Conservation (phyloP, 2,113 vertebrate species). For the Pogona vitticeps region DNA sequence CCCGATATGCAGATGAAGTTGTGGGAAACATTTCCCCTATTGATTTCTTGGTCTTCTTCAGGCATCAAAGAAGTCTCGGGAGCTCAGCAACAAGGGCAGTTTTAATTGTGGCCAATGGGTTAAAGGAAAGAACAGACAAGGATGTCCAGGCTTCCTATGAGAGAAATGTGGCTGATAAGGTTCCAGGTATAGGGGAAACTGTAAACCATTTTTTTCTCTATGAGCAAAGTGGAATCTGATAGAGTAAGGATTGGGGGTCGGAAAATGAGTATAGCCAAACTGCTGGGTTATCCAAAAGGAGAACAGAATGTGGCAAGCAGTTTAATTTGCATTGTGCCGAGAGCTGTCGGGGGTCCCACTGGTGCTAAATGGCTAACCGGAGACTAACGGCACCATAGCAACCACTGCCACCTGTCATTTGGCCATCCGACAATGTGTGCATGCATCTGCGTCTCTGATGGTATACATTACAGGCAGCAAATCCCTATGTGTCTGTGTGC, state of each 20-base stretch:
- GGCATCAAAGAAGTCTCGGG: not conserved
- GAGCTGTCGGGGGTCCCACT: constrained; percentile 1
- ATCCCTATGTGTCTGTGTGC: not conserved
- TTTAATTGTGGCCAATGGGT: not conserved
- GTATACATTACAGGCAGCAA: not conserved
- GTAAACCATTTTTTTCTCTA: not conserved
- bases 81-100: not conserved
- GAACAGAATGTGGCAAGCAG: not conserved
- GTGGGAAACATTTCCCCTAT: not conserved
- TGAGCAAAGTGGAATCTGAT: not conserved
- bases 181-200: not conserved
- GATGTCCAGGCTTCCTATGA: too few species aligned
- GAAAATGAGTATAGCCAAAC: not conserved
- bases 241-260: not conserved
- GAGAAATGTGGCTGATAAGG: not conserved
- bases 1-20: not conserved
- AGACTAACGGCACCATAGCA: not conserved
- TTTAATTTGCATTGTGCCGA: constrained; percentile 1
- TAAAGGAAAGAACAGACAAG: not conserved
- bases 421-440: not conserved
- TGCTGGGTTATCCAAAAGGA: not conserved
- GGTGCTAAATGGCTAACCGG: constrained; percentile 15
- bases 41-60: not conserved
- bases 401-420: constrained; percentile 4
- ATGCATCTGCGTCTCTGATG: not conserved